Evolutionary conservation across 2,113 vertebrate species (phyloP), one percentile per base, ranked within the genome.

Genomic region (Apaloderma vittatum): DNA sequence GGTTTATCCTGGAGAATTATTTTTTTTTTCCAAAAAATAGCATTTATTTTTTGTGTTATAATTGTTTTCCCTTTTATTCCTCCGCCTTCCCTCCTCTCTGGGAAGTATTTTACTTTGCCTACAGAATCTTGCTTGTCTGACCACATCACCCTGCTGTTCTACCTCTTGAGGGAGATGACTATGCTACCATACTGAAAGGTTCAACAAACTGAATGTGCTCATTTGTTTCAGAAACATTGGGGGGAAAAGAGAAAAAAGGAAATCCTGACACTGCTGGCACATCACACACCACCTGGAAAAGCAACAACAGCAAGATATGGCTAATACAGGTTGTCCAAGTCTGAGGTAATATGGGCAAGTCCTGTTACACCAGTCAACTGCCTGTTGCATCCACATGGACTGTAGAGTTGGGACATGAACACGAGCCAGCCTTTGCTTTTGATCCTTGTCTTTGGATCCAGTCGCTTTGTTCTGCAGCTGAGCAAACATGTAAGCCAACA

Each of bases 291-390:
- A 26, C 19, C 26, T 55, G 26, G 45, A 68, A 82, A 78, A 59
- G 15, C 12, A 32, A 11, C 7, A 51, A 32, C 11, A 55, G 24
- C 16, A 54, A 37, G 45, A 34, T 55, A 61, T 0, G 0, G 11
- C 8, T 82, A 21, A 59, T 21, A 22, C 1, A 63, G 23, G 3
- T 22, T 67, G 61, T 5, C 10, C 16, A 55, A 34, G 10, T 74
- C 70, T 68, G 16, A 58, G 16, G 20, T 27, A 67, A 2, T 32
- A 43, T 18, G 15, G 14, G 8, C 24, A 72, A 67, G 20, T 24
- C 43, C 9, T 46, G 11, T 30, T 55, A 30, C 0, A 0, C 12
- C 29, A 72, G 16, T 17, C 43, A 83, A 22, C 7, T 36, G 2
- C 29, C 73, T 68, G 23, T n/a, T 79, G 54, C 54, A 65, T 40